phyloP scores from a whole-genome alignment of 2,888 invertebrate genomes.

The Atrina japonica region DNA sequence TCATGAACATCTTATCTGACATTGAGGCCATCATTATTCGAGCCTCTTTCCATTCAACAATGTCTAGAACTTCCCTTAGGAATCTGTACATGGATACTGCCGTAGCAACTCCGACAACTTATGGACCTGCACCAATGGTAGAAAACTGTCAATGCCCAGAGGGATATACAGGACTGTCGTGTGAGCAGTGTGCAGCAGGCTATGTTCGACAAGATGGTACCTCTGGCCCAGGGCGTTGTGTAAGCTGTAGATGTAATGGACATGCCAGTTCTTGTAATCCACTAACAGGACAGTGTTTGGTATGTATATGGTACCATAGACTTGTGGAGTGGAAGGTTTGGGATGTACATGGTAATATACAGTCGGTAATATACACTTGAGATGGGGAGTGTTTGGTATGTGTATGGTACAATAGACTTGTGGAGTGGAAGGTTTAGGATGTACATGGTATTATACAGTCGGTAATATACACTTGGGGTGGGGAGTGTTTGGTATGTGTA shows the following conservation, averaged over 20 bases:
- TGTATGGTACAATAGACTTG: too few species aligned
- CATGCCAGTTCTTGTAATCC: conserved; percentile 80
- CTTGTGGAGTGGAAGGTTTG: too few species aligned
- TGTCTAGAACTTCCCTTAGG: conserved; percentile 83
- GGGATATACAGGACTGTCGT: conserved; percentile 75
- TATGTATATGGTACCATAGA: conserved; percentile 61
- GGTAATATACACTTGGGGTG: too few species aligned
- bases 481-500: too few species aligned
- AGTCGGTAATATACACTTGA: too few species aligned
- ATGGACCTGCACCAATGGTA: conserved; percentile 69
- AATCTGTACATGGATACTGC: conserved; percentile 73
- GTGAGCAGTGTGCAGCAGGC: conserved; percentile 73
- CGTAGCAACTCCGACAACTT: conserved; percentile 58
- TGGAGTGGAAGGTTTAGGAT: too few species aligned
- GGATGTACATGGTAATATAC: too few species aligned
- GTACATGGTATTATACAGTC: too few species aligned
- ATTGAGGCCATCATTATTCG: conserved; percentile 83
- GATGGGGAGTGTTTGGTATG: too few species aligned
- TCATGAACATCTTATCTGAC: conserved; percentile 76
- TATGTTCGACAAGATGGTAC: conserved; percentile 66
- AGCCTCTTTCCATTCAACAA: conserved; percentile 87
- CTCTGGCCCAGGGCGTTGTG: conserved; percentile 67
- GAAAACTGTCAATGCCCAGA: conserved; percentile 75
- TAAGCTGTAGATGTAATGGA: conserved; percentile 88
- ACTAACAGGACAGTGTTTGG: conserved; percentile 78